Base-by-base conservation (phyloP, 2,888 invertebrate genomes). In the Cylindroiulus punctatus region DNA sequence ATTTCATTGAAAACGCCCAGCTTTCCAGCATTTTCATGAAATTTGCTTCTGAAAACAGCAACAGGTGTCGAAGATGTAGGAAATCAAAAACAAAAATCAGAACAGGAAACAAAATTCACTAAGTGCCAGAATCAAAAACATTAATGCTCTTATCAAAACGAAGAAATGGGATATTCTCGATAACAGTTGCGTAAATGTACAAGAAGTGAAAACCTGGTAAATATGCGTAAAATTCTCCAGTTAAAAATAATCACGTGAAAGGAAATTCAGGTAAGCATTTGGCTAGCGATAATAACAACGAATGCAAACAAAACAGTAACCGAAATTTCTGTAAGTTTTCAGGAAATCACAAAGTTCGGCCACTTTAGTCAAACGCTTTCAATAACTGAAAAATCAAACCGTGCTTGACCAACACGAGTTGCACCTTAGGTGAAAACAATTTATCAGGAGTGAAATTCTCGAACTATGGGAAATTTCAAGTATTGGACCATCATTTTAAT, bases 161-260 rank as follows among this genome's bases (percentile, higher is more conserved):
- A 65, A 65, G 65, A 65, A 65, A 65, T 65, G 26, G 26, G 65
- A 65, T 12, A n/a, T 26, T 65, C 65, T 65, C 65, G 26, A n/a
- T 65, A 65, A 65, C 65, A 65, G 65, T 65, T 65, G 65, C 57
- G 14, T 65, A 26, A 65, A 57, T 57, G 47, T 57, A n/a, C 22
- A 65, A 22, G 22, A 22, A 22, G 65, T 65, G 26, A 65, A 65
- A 65, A 65, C 65, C n/a, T 65, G 10, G 65, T 26, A 65, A 65
- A 65, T 26, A 65, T 65, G 10, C 12, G 65, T 65, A 65, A 65
- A 4, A 65, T 65, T 65, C 12, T 65, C 65, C 65, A 65, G 65
- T 65, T 65, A 0, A 65, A 65, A 22, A 65, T 65, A 65, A 65
- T 65, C 26, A 26, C 65, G 65, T 65, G 65, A 65, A 65, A 65